phyloP scores from a whole-genome alignment of 2,797 vertebrate species.

The Geotrypetes seraphini region DNA sequence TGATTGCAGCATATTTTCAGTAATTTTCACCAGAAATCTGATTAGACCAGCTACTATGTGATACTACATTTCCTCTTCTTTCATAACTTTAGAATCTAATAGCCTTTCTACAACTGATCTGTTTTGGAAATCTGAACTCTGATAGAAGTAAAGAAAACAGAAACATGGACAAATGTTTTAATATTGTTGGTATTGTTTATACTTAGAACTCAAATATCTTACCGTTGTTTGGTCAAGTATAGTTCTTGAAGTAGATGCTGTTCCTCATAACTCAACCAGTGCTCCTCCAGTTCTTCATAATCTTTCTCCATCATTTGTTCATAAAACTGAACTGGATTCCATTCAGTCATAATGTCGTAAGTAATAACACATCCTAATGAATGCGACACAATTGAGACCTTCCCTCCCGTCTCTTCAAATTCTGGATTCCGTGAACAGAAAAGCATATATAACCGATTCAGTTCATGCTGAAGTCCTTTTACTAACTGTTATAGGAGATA shows the following conservation, averaged over 20 bases:
- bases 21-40: no score
- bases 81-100: no score
- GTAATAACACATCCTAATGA: constrained; percentile 95
- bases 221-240: constrained; percentile 74
- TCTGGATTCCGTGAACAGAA: constrained; percentile 93
- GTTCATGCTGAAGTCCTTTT: constrained; percentile 87
- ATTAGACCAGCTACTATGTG: no score
- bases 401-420: constrained; percentile 82
- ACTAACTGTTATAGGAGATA: constrained; percentile 68
- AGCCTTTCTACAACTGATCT: neutral
- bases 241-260: constrained; percentile 76
- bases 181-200: neutral
- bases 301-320: constrained; percentile 77
- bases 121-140: neutral
- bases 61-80: no score
- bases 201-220: no score
- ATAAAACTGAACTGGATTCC: constrained; percentile 87
- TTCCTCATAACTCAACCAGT: constrained; percentile 78
- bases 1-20: no score
- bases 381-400: constrained; percentile 93
- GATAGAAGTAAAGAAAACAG: neutral
- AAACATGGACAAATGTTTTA: neutral
- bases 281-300: constrained; percentile 69
- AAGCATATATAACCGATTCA: constrained; percentile 85
- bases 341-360: constrained; percentile 96